A percentile compares a stretch with the other conserved stretches of the same genome.
These are phyloP conservation scores for Trachymyrmex septentrionalis DNA, from an alignment of 1,140 invertebrate genomes.

Conservation along the genomic window DNA sequence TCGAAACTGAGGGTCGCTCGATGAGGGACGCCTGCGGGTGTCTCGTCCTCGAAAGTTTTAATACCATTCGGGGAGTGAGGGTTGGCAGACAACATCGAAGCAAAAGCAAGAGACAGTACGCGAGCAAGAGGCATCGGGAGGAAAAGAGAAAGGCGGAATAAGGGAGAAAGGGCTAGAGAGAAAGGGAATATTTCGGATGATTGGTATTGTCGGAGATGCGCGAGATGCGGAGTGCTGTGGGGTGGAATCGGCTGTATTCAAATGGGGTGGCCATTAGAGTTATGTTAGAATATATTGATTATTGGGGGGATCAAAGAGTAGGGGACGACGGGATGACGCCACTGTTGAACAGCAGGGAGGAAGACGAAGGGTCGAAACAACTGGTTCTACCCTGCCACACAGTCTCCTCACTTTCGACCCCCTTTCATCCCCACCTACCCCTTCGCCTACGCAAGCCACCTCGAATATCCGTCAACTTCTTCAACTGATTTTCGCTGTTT, in stretches of 20 bases:
- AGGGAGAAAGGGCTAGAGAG: slow-evolving; percentile 43
- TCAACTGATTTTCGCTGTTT: slow-evolving; percentile 48
- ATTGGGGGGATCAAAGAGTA: slow-evolving; percentile 86
- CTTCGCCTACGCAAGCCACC: slow-evolving; percentile 30
- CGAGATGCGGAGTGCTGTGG: slow-evolving; percentile 78
- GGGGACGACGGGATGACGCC: slow-evolving; percentile 79
- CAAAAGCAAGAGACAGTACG: slow-evolving; percentile 74
- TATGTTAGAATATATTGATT: slow-evolving; percentile 87
- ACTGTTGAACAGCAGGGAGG: slow-evolving; percentile 78
- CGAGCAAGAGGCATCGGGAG: slow-evolving; percentile 54
- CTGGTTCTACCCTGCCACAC: slow-evolving; percentile 68
- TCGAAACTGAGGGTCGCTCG: slow-evolving; percentile 61
- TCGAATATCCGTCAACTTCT: slow-evolving; percentile 54
- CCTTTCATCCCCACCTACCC: slow-evolving; percentile 8
- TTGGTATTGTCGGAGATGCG: slow-evolving; percentile 84
- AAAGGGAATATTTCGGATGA: slow-evolving; percentile 84
- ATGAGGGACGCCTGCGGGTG: slow-evolving; percentile 75
- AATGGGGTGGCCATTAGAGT: slow-evolving; percentile 86
- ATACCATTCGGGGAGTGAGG: slow-evolving; percentile 83
- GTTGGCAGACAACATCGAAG: slow-evolving; percentile 75
- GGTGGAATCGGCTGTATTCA: slow-evolving; percentile 83
- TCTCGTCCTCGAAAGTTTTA: slow-evolving; percentile 83
- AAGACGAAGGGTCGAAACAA: slow-evolving; percentile 80
- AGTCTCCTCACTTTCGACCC: slow-evolving; percentile 37
- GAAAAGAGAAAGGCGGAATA: slow-evolving; percentile 62